Evolutionary conservation across 2,888 invertebrate genomes (phyloP), one percentile per base, ranked within the genome.

Genomic region (Eudemis profundana): DNA sequence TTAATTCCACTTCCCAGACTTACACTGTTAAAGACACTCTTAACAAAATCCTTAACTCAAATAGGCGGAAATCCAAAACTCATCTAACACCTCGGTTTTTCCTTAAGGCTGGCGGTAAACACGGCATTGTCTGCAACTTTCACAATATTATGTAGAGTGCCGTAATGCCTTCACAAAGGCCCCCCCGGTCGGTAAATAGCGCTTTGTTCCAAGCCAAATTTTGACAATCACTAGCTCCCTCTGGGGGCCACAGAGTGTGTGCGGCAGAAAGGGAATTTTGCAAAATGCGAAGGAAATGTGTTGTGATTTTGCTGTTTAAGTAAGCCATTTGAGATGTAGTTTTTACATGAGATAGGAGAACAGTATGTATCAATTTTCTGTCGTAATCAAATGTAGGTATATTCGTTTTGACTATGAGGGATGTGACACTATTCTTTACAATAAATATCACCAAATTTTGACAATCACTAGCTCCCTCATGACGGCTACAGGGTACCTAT

Each of bases 121-220:
- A 89, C 74, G 78, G 86, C 84, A 89, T 89, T 88, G 89, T 87
- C 81, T 46, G 51, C 81, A 90, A 92, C 84, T 91, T 91, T 86
- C 90, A 92, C 91, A 91, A 92, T 92, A 92, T 92, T 89, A 90
- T 92, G 90, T 90, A 84, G 90, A 91, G 90, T 89, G 90, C 87
- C 88, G 90, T 92, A 91, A 91, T 91, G 82, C 89, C 83, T 84
- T 78, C 87, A 92, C 92, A 92, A 91, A 93, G 91, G 83, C 79
- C 81, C 87, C 84, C 83, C 84, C 82, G 78, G 88, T 91, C 79
- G 83, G 91, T 90, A 93, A 93, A 93, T 92, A 92, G 83, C 86
- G 92, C 92, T 92, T 92, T 93, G 92, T 92, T 91, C 92, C 88
- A 93, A 92, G 92, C 92, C 92, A 93, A 93, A 93, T 93, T 93